Evolutionary conservation across 1,140 invertebrate species (phyloP), one percentile per base, ranked within the genome.

Genomic region (Drosophila rufa): DNA sequence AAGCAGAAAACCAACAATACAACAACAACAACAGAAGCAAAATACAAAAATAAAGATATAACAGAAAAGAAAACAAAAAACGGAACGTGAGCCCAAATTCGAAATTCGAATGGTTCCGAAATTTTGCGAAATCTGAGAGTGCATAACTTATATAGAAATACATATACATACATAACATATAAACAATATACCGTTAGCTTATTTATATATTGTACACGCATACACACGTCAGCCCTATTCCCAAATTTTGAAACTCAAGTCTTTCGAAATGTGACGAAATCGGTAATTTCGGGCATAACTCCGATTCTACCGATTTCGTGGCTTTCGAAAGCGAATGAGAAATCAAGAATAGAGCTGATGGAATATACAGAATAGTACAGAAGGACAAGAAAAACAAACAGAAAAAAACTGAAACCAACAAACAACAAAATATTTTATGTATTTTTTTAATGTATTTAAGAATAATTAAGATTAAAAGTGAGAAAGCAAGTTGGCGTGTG

Each of bases 401-500:
- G 50, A 75, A 59, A 25, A 53, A 48, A 65, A 57, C n/a, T 30
- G 50, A 67, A 36, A 61, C 38, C 53, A 65, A 73, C 67, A 58
- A 57, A 59, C 57, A 68, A 83, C 67, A 67, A 84, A 83, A 87
- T 89, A 89, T 87, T 87, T 87, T 89, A 87, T 87, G 83, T 87
- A 87, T 87, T 87, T 87, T 87, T 87, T 87, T 87, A 87, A 87
- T 80, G 84, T 87, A 87, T 87, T 87, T 87, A 87, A 87, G 80
- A 80, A 75, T 84, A 89, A 87, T 83, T 87, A 87, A 87, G 83
- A 89, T 77, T 77, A 70, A 79, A 62, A 51, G 36, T 42, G 50
- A 75, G 38, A 50, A 65, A 43, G 46, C 56, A 40, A 40, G 55
- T 70, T 59, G 69, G 53, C 46, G 50, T 22, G 47, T 55, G 50